Evolutionary conservation across 2,797 vertebrate species (phyloP), one percentile per base, ranked within the genome.

Genomic region (Simalia tracyae): DNA sequence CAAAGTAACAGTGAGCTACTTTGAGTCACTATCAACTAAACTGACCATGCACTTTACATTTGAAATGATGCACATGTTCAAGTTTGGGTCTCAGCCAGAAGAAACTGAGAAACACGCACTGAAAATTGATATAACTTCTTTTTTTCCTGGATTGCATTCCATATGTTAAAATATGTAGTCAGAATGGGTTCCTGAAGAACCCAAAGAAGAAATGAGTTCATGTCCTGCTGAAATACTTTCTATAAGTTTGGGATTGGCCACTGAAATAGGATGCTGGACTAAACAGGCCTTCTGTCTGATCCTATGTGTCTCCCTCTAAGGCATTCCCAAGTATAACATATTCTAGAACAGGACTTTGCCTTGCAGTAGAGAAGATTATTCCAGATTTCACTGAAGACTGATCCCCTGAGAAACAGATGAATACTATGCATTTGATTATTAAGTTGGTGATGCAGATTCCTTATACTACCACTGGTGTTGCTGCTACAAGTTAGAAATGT

Each of bases 1-100:
- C 54, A 50, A 26, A 19, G 9, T 85, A 42, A 64, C 2, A 0
- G 22, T 1, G 0, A 0, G 5, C 10, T n/a, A 63, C 61, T 92
- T 89, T 4, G 46, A 46, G 92, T 9, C 15, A 81, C 5, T 24
- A 94, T 93, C 93, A 86, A 8, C 59, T 90, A 61, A 26, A 84
- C 24, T 59, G 26, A 63, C 26, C 1, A 9, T 3, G 5, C 36
- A 90, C 15, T 63, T 28, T 28, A 42, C 15, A 90, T 9, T 63
- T 84, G 72, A 81, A 84, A 85, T 61, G 11, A 84, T 26, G 59
- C 9, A 31, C 6, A 42, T n/a, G 4, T 36, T 54, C 22, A 54
- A 15, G 19, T 42, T 59, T 26, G 9, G n/a, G 42, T 60, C 57
- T 31, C n/a, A 31, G 14, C 14, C 26, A 60, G 68, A 19, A 56